A percentile compares a stretch with the other conserved stretches of the same genome.
phyloP scores from a whole-genome alignment of 2,113 vertebrate genomes.

The Geothlypis trichas region DNA sequence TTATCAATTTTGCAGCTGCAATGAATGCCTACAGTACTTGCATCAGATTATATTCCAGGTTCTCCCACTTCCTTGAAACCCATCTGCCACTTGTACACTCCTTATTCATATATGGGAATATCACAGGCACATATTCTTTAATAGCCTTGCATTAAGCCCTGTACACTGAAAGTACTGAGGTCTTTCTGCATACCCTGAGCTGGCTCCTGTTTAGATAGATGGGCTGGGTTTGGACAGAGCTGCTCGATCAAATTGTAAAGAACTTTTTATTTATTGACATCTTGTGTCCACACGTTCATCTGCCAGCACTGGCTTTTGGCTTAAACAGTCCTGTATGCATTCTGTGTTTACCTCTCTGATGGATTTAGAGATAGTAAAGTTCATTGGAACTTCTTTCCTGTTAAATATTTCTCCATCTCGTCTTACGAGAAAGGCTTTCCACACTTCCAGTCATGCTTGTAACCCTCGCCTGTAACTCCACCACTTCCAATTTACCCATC shows the following conservation, averaged over 20 bases:
- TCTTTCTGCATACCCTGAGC: not conserved
- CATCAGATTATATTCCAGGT: not conserved
- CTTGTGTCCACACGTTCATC: not conserved
- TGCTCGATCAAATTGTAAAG: not conserved
- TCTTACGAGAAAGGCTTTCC: not conserved
- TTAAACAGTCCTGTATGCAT: not conserved
- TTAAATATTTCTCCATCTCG: not conserved
- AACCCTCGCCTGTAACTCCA: not conserved
- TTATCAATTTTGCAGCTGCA: not conserved
- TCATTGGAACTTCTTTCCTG: constrained; percentile 7
- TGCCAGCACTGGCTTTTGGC: not conserved
- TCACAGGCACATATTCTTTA: not conserved
- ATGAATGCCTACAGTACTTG: not conserved
- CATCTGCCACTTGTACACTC: not conserved
- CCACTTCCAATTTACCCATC: not conserved
- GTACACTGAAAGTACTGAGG: not conserved
- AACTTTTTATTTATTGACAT: not conserved
- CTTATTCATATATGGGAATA: not conserved
- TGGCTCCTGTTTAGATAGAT: not conserved
- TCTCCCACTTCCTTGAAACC: not conserved
- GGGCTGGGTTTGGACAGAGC: not conserved
- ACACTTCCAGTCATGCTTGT: not conserved
- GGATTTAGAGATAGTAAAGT: not conserved
- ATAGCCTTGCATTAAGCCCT: not conserved
- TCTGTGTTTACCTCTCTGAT: not conserved